Percentiles rank a stretch among this genome's conserved stretches.
Evolutionary conservation across 2,113 vertebrate genomes (phyloP).

Genomic region (Muntiacus muntjak): DNA sequence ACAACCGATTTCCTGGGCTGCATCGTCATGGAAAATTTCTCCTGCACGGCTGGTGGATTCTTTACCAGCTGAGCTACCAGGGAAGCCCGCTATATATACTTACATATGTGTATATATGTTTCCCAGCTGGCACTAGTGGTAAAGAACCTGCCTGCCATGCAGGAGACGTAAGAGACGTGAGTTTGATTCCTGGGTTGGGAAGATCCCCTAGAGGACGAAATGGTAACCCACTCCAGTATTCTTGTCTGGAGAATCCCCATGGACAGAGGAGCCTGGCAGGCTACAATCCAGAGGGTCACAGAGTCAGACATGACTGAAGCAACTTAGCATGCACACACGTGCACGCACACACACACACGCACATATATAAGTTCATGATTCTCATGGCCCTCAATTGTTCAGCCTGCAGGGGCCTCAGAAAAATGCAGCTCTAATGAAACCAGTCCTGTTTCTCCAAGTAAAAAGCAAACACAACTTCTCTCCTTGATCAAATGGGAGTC

Average conservation of each 20-base stretch:
- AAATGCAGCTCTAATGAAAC: background rate
- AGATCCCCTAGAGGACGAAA: background rate
- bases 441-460: background rate
- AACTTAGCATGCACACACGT: fast-evolving
- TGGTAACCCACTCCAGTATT: background rate
- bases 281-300: background rate
- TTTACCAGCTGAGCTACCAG: background rate
- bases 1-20: background rate
- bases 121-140: background rate
- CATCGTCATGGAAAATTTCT: background rate
- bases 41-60: background rate
- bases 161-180: background rate
- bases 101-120: background rate
- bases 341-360: background rate
- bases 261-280: background rate
- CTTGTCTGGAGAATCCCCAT: background rate
- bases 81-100: background rate
- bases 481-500: background rate
- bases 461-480: background rate
- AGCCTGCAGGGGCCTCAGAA: background rate
- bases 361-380: background rate
- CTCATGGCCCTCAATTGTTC: background rate
- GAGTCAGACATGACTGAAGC: background rate
- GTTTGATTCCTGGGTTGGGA: background rate
- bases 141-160: background rate